Base-by-base conservation (phyloP, 2,113 vertebrate genomes). In the Pycnonotus jocosus region DNA sequence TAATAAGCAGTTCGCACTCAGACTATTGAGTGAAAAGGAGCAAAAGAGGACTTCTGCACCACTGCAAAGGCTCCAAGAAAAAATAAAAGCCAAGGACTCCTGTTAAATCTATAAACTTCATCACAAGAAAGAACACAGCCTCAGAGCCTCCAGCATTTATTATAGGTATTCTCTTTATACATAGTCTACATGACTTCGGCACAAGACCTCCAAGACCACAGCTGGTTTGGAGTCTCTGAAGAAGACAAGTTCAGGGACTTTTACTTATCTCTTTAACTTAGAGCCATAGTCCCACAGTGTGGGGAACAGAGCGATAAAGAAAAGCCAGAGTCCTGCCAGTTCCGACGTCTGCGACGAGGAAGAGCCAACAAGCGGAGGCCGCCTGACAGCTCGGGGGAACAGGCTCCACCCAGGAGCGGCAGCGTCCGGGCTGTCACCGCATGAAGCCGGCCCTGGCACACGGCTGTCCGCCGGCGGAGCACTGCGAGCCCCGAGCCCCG, bases 161-260 rank as follows among this genome's bases (percentile, higher is more conserved):
- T 22, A 12, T 0, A 19, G 3, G 6, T 4, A 9, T 33, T 69
- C 24, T 45, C 23, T 38, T 54, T 8, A 54, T 7, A 47, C 12
- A 19, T 1, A 72, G 7, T 6, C 33, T 13, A 2, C 3, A 24
- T 1, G 5, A 60, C 15, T 33, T 19, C 0, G 0, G 16, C 1
- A 2, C 8, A 48, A 71, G 13, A 12, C 18, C 33, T 61, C 22
- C 30, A 27, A 33, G 20, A 6, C 13, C 9, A 19, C 58, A 37
- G 16, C 37, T 15, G 23, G 15, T 16, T 5, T 14, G 10, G 15
- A 78, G 37, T 12, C 35, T 23, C 60, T 30, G 16, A 28, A 17
- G 17, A 60, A 24, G 9, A 14, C 28, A 37, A 44, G 6, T 7
- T 20, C 7, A 0, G 0, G 1, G 3, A 42, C 31, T 35, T 47